Base-by-base conservation (phyloP, 2,797 vertebrate genomes). In the Acrossocheilus fasciatus region DNA sequence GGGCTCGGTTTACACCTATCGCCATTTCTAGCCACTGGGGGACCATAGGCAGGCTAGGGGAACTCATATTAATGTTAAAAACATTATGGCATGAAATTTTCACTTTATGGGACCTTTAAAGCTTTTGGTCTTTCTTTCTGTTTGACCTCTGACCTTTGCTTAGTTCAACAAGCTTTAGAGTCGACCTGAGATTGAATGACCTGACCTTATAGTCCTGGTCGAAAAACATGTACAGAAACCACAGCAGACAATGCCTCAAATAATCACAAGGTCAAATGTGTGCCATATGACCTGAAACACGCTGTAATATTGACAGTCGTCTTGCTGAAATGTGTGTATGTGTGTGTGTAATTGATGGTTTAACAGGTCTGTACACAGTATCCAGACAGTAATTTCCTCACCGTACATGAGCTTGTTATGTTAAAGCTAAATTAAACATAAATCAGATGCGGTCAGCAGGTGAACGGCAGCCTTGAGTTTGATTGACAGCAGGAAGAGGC, bases 101-200 rank as follows among this genome's bases (percentile, higher is more conserved):
- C 26, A 26, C 26, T 26, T 26, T 26, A 26, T 26, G 26, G 26
- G 26, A 26, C 26, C 26, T 26, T 39, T 78, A 54, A 59, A 59
- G 10, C 34, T 77, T 39, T 57, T 3, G 12, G 11, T 10, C 5
- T 14, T 23, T 15, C 10, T n/a, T 9, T 77, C 39, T 8, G 12
- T 9, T 36, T 17, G 54, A 79, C 54, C 76, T 79, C 36, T 79
- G 54, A 62, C 36, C 76, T 79, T 18, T 79, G 4, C 23, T 26
- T 14, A 26, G 39, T 6, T 77, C 50, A 77, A 57, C 50, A 77
- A 6, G 11, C 11, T 39, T 77, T 57, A 78, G 9, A 43, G 4
- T n/a, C 34, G n/a, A 1, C 12, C 36, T 26, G 34, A 62, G 36
- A 77, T 39, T 57, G 47, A 20, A 77, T 59, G 57, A 62, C 54